Evolutionary conservation across 2,797 vertebrate species (phyloP).

Genomic region (Simalia tracyae): DNA sequence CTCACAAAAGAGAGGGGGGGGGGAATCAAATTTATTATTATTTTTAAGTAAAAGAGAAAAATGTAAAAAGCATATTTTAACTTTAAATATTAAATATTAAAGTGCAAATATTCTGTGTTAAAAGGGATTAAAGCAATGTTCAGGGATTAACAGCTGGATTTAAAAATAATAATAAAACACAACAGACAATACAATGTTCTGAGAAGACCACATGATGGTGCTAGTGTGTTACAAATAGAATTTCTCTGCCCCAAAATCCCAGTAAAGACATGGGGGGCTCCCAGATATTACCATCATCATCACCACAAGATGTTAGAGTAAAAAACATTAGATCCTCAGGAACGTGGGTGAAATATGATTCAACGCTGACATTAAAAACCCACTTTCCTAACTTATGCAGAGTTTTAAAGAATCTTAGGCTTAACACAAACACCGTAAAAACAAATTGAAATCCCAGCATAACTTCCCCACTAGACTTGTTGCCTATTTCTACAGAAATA

Average conservation of each 20-base stretch:
- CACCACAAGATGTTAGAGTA: not conserved
- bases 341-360: not conserved
- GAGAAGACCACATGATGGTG: not conserved
- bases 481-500: not conserved
- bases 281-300: not conserved
- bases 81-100: not conserved
- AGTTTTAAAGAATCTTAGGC: not conserved
- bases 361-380: not conserved
- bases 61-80: not conserved
- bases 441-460: not conserved
- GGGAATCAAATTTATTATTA: not conserved
- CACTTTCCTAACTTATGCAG: not conserved
- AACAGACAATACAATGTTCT: not conserved
- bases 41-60: not conserved
- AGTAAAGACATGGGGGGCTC: not conserved
- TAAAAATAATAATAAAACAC: not conserved
- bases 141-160: not conserved
- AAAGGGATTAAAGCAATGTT: not conserved
- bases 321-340: not conserved
- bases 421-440: not conserved
- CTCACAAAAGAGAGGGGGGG: not conserved
- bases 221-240: not conserved
- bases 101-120: not conserved
- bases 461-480: not conserved
- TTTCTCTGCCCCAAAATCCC: not conserved